Base-by-base conservation (phyloP, 2,113 vertebrate species). In the Mugil cephalus region DNA sequence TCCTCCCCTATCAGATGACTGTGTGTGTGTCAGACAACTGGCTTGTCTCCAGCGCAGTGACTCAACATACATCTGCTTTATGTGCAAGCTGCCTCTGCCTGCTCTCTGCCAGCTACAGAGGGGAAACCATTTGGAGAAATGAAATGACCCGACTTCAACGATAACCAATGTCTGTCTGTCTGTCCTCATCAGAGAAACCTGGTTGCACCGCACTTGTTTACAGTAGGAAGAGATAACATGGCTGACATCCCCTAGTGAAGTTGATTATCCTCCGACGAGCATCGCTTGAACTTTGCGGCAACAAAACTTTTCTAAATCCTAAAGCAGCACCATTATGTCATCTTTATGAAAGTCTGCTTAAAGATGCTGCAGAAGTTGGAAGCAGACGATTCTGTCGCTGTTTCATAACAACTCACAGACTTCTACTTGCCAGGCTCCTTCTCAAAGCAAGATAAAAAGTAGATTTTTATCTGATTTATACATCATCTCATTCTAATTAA, bases 401-500 rank as follows among this genome's bases (percentile, higher is more conserved):
- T 68, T 74, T 82, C 43, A 12, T 18, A 68, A 54, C 5, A 0
- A 67, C 35, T 55, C 43, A 0, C 47, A 9, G 39, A 77, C 50
- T 40, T 64, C 30, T 78, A n/a, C 62, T 54, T 35, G 48, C 38
- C 18, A n/a, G 77, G 64, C 68, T 21, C 17, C 47, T 47, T 45
- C 69, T 55, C 21, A 30, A 43, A 74, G 18, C n/a, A 43, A 74
- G 71, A 79, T 55, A 50, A 70, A 53, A 54, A 7, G 0, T 8
- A 59, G 45, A 80, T 30, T 30, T 30, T 30, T 30, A 72, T 67
- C 42, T 3, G 34, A 46, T 35, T 55, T 42, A 7, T 42, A 30
- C 81, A 54, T 43, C 60, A 36, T 72, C 52, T 70, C 45, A 1
- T 67, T 80, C 62, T 51, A 79, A 85, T 85, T 76, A 85, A 88